A percentile compares a stretch with the other conserved stretches of the same genome.
Evolutionary conservation across 1,140 invertebrate species (phyloP).

Genomic region (Drosophila elegans): DNA sequence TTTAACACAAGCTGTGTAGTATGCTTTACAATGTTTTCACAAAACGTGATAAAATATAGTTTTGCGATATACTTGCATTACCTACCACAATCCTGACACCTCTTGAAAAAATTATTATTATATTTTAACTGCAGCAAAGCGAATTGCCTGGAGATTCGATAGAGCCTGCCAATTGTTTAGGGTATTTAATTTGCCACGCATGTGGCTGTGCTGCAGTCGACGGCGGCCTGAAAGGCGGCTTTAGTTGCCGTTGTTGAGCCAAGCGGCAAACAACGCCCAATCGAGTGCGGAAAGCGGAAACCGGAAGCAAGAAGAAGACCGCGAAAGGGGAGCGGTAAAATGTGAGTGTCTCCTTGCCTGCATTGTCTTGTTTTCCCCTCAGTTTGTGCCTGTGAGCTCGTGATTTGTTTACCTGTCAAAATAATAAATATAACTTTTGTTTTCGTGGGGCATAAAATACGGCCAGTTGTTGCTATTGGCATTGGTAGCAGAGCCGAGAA

Average conservation of each 20-base stretch:
- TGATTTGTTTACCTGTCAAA: conserved; percentile 84
- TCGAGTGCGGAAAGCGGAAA: conserved; percentile 37
- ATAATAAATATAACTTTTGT: conserved; percentile 83
- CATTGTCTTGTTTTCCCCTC: conserved; percentile 22
- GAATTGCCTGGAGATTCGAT: background rate
- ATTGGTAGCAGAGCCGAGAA: conserved; percentile 57
- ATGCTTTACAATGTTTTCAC: no score
- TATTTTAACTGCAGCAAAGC: no score
- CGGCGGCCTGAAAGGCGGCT: conserved; percentile 74
- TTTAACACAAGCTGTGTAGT: no score
- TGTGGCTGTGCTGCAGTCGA: conserved; percentile 36
- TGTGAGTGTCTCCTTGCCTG: conserved; percentile 56
- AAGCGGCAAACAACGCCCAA: conserved; percentile 47
- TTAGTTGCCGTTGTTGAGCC: conserved; percentile 63
- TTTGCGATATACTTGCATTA: no score
- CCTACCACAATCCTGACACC: no score
- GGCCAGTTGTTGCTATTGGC: conserved; percentile 68
- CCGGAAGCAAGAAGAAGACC: conserved; percentile 31
- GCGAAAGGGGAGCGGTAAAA: conserved; percentile 39
- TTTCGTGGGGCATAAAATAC: conserved; percentile 75
- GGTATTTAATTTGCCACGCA: conserved; percentile 43
- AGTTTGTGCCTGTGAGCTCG: conserved; percentile 40
- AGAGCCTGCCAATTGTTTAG: background rate
- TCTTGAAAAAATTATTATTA: no score
- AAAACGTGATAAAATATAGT: no score